Percentiles rank a stretch among this genome's conserved stretches.
Conservation (phyloP, 2,888 invertebrate species). For the Strigamia maritima region DNA sequence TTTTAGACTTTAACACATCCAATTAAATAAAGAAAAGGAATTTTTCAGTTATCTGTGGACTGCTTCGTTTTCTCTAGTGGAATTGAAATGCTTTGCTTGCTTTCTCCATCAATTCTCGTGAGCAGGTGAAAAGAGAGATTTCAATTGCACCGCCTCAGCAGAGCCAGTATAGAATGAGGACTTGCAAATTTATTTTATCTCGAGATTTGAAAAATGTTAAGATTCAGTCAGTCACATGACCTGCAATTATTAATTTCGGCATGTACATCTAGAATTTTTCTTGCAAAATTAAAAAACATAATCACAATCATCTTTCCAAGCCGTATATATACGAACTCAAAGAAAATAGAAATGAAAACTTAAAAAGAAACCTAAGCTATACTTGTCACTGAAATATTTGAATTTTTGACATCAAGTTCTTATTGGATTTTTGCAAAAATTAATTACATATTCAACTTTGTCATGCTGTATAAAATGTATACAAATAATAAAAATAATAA, state of each 20-base stretch:
- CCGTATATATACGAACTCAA: neutral
- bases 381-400: neutral
- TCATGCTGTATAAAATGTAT: neutral
- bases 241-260: slow-evolving; percentile 13
- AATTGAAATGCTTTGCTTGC: slow-evolving; percentile 27
- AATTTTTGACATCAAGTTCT: neutral
- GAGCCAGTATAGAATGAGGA: neutral
- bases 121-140: slow-evolving; percentile 27
- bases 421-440: slow-evolving; percentile 22
- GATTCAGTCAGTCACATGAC: slow-evolving; percentile 13
- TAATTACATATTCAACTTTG: slow-evolving; percentile 11
- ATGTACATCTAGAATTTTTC: neutral
- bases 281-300: neutral
- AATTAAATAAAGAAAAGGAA: slow-evolving; percentile 22
- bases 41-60: slow-evolving; percentile 24
- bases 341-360: neutral
- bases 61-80: slow-evolving; percentile 24
- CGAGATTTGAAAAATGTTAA: slow-evolving; percentile 20
- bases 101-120: slow-evolving; percentile 27
- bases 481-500: neutral
- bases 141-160: slow-evolving; percentile 26
- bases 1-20: slow-evolving; percentile 21
- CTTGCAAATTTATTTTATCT: slow-evolving; percentile 26
- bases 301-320: neutral
- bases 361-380: neutral